Base-by-base conservation (phyloP, 2,113 vertebrate genomes). In the Bubo bubo region DNA sequence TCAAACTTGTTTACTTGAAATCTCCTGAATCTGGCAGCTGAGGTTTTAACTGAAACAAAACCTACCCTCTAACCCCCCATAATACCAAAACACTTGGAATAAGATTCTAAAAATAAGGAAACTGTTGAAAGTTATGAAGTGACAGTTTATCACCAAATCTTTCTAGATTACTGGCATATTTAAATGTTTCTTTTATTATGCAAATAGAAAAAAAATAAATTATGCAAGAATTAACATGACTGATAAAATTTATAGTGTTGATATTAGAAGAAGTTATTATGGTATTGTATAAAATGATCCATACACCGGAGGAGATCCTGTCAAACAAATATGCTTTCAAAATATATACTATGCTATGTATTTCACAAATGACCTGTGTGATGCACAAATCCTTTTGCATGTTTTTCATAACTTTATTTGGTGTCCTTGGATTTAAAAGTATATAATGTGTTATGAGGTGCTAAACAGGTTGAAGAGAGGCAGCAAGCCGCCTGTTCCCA, bases 381-480 rank as follows among this genome's bases (percentile, higher is more conserved):
- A 47, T 52, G 27, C 0, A 0, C 9, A 6, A 30, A 73, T 60
- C 39, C 6, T 39, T 63, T 72, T 81, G 4, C 1, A 4, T 7
- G 1, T 66, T 50, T 73, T 83, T 70, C 15, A 4, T 58, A 34
- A 39, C 8, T n/a, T 37, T 32, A 14, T 64, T 64, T 62, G 35
- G 4, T 4, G 28, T 28, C 14, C 7, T 34, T 45, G 18, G 5
- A 32, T 68, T 86, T 50, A 27, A 4, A 59, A 81, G 21, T 14
- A 19, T 0, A 0, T 11, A 9, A 9, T 20, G 20, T 0, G 0
- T 39, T 39, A 2, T 9, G 20, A 24, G 63, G 11, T 10, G 8
- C 21, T 56, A n/a, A 62, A 27, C 3, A 9, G 6, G 4, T 12
- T 58, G 14, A 17, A 50, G 88, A 35, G 26, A 8, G 68, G 35